These are phyloP conservation scores for Bombus polaris DNA, from an alignment of 1,140 invertebrate species.

Conservation along the genomic window DNA sequence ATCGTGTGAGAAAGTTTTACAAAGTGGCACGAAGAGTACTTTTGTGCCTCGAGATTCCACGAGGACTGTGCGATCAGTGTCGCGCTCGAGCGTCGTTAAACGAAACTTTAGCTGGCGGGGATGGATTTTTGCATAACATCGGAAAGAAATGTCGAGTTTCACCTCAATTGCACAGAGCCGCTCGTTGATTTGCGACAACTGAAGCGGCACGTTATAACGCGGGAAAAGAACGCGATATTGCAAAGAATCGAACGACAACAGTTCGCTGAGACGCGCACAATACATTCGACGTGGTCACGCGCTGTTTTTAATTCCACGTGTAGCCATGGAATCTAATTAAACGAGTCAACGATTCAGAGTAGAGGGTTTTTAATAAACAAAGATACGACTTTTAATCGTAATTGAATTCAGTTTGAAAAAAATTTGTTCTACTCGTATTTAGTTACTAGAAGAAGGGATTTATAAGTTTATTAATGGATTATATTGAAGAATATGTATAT, in stretches of 20 bases:
- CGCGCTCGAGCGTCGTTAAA: slow-evolving; percentile 62
- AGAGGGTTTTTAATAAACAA: neutral
- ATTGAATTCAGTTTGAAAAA: neutral
- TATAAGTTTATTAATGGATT: neutral
- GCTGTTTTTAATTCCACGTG: slow-evolving; percentile 42
- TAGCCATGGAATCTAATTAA: neutral
- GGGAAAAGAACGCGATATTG: slow-evolving; percentile 25
- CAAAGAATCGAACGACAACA: neutral
- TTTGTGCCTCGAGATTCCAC: slow-evolving; percentile 17
- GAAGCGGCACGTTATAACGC: slow-evolving; percentile 74
- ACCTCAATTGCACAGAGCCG: slow-evolving; percentile 78
- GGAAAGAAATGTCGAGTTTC: slow-evolving; percentile 81
- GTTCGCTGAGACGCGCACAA: neutral
- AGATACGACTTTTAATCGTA: neutral
- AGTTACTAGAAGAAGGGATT: neutral
- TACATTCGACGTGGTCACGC: neutral
- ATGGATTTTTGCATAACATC: slow-evolving; percentile 82
- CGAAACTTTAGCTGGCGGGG: slow-evolving; percentile 70
- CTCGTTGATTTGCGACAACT: slow-evolving; percentile 79
- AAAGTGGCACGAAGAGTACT: neutral
- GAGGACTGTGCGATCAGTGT: slow-evolving; percentile 44
- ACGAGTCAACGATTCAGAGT: neutral
- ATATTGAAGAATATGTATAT: neutral
- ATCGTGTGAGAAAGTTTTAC: neutral
- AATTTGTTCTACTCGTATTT: neutral